phyloP scores from a whole-genome alignment of 1,140 invertebrate species.

The Rhagoletis zephyria region DNA sequence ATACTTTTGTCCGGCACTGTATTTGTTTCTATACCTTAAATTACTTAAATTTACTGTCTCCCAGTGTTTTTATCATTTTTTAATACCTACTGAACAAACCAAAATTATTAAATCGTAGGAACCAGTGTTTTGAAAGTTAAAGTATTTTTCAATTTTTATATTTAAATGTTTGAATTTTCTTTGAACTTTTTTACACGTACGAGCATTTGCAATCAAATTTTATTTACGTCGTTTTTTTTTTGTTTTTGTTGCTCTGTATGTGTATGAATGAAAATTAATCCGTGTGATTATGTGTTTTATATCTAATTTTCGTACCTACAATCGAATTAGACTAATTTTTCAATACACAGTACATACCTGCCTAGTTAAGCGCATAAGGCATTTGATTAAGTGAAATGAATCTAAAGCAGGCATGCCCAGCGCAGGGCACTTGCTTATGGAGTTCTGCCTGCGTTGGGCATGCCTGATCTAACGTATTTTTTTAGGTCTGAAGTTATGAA shows the following conservation, averaged over 20 bases:
- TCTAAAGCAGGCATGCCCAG: neutral
- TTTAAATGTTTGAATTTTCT: neutral
- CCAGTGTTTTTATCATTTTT: no score
- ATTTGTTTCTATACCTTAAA: no score
- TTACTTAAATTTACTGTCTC: no score
- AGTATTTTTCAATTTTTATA: neutral
- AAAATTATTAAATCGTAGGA: neutral
- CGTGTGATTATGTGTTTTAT: conserved; percentile 3
- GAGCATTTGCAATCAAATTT: conserved; percentile 3
- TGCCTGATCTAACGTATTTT: neutral
- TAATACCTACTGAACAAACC: no score
- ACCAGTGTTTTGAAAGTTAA: neutral
- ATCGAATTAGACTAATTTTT: neutral
- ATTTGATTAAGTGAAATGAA: neutral
- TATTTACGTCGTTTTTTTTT: neutral
- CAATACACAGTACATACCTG: neutral
- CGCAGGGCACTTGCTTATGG: no score
- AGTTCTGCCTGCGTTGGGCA: no score
- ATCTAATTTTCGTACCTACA: conserved; percentile 10
- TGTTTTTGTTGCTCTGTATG: neutral
- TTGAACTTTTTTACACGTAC: neutral
- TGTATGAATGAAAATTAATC: neutral
- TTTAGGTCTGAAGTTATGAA: neutral
- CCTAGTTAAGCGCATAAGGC: neutral
- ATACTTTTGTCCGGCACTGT: no score